Evolutionary conservation across 2,888 invertebrate genomes (phyloP), one percentile per base, ranked within the genome.

Genomic region (Torymus aiolomorphi): DNA sequence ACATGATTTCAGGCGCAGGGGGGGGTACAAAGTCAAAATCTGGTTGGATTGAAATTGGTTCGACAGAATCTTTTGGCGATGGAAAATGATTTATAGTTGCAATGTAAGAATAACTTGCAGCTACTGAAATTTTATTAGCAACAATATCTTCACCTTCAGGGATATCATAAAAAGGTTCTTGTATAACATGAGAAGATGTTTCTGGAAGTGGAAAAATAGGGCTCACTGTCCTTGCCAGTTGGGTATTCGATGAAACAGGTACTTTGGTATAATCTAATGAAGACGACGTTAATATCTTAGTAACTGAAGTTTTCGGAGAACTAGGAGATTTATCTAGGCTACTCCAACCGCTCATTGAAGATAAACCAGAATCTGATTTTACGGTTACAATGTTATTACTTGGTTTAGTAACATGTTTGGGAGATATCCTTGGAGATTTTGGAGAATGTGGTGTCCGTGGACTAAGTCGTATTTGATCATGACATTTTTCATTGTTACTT

Each of bases 281-380:
- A 82, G 89, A 88, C 2, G 89, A 88, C 14, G 87, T 88, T 72
- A 86, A 67, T 84, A 89, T 86, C 83, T 89, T 90, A 14, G 89
- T 90, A 88, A 88, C 86, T 90, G 92, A 88, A 91, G 92, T 94
- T 89, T 95, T 95, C 0, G 96, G 95, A 0, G 95, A 96, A 42
- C 95, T 95, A 3, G 96, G 96, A 52, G 96, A 96, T 91, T 96
- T 96, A 89, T 96, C 96, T 86, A 96, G 91, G 87, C 95, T 96
- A 13, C 96, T 96, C 94, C 96, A 95, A 4, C 96, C 96, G 87
- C 96, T 96, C 94, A 96, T 95, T 8, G 96, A 96, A 0, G 96
- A 96, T 71, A 97, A 91, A 0, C 96, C 96, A 0, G 96, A 96
- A 89, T 97, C 96, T 0, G 96, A 96, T 89, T 96, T 96, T 0